A percentile compares a stretch with the other conserved stretches of the same genome.
Conservation (phyloP, 1,140 invertebrate species). For the Tribolium madens region DNA sequence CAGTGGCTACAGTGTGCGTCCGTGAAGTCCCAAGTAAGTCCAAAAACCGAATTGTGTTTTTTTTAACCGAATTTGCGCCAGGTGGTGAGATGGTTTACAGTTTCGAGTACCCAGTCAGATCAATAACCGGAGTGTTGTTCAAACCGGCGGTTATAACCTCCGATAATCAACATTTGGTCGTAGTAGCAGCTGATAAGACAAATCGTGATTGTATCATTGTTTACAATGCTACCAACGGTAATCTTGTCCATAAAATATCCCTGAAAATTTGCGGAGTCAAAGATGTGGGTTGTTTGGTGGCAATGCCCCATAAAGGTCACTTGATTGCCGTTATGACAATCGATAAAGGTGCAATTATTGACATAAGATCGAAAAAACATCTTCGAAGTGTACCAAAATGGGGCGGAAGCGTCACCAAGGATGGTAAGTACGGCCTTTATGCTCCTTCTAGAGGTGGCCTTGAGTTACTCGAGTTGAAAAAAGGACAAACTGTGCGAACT, state of each 20-base stretch:
- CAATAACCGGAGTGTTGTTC: constrained; percentile 75
- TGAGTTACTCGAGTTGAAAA: constrained; percentile 88
- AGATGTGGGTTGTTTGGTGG: constrained; percentile 77
- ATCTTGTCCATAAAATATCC: constrained; percentile 81
- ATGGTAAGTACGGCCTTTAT: constrained; percentile 93
- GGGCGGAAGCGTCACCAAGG: constrained; percentile 85
- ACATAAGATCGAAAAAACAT: constrained; percentile 84
- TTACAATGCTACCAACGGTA: constrained; percentile 86
- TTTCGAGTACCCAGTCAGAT: constrained; percentile 82
- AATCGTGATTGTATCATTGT: constrained; percentile 86
- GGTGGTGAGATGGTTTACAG: constrained; percentile 82
- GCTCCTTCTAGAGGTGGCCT: constrained; percentile 94
- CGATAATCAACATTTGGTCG: constrained; percentile 82
- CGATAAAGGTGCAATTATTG: constrained; percentile 90
- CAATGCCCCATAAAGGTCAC: constrained; percentile 84
- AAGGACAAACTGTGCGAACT: constrained; percentile 84
- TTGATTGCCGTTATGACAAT: constrained; percentile 89
- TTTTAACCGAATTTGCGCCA: constrained; percentile 53
- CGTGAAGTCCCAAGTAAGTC: constrained; percentile 77
- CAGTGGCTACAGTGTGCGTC: constrained; percentile 75
- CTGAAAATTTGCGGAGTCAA: constrained; percentile 75
- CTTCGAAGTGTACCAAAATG: constrained; percentile 83
- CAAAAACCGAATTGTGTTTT: not conserved
- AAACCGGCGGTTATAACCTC: constrained; percentile 82
- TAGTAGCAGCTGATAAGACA: constrained; percentile 84